Conservation (phyloP, 1,140 invertebrate genomes). For the Druon quercuslanigerum region DNA sequence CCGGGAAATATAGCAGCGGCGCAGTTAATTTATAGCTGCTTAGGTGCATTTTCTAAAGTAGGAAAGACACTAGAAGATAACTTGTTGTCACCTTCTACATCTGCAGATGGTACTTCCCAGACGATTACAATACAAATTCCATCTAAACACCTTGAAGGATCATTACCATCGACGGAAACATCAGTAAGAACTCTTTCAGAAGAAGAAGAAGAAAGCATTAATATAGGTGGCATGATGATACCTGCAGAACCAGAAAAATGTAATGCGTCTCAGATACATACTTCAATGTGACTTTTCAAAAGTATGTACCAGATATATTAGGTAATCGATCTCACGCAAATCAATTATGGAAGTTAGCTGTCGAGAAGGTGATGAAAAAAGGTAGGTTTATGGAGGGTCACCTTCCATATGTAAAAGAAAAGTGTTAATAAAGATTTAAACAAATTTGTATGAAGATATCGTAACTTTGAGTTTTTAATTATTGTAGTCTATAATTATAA, state of each 20-base stretch:
- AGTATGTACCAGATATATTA: no score
- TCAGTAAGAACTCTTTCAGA: slow-evolving; percentile 51
- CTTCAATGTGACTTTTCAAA: slow-evolving; percentile 35
- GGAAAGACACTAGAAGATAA: slow-evolving; percentile 69
- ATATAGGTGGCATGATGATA: slow-evolving; percentile 81
- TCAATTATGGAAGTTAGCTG: no score
- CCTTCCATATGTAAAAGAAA: no score
- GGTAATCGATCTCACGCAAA: no score
- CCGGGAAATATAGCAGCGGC: slow-evolving; percentile 76
- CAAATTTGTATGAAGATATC: no score
- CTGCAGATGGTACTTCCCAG: slow-evolving; percentile 72
- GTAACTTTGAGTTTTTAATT: no score
- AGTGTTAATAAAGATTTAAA: no score
- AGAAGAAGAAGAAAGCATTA: slow-evolving; percentile 76
- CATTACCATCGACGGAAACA: slow-evolving; percentile 60
- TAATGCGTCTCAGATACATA: slow-evolving; percentile 46
- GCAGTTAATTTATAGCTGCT: slow-evolving; percentile 77
- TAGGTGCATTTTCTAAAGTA: slow-evolving; percentile 72
- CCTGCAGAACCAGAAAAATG: slow-evolving; percentile 72
- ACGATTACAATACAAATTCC: slow-evolving; percentile 75
- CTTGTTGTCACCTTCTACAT: slow-evolving; percentile 72
- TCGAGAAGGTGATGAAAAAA: no score
- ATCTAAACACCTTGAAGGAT: slow-evolving; percentile 65
- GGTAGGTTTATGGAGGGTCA: no score
- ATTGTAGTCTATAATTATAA: no score